phyloP scores from a whole-genome alignment of 2,797 vertebrate species.

The Buceros bicornis region DNA sequence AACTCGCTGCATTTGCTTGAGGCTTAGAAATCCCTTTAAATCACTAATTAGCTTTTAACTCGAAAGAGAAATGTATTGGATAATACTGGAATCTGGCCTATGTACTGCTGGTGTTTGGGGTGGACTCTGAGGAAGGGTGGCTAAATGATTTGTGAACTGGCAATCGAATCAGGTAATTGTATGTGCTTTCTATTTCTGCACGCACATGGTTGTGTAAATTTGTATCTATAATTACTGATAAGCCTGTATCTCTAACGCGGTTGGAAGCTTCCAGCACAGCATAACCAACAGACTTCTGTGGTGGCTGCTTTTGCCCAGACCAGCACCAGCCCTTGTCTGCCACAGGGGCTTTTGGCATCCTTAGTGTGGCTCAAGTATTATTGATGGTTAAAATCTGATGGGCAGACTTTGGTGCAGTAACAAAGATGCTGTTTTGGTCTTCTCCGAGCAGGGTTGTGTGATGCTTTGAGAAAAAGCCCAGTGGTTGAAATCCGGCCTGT shows the following conservation, averaged over 20 bases:
- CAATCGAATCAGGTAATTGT: neutral
- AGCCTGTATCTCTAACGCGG: neutral
- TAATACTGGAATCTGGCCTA: neutral
- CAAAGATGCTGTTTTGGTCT: neutral
- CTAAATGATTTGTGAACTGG: neutral
- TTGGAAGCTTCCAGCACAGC: neutral
- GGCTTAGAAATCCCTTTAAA: conserved; percentile 16
- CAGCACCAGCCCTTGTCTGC: neutral
- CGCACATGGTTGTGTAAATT: neutral
- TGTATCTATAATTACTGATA: neutral
- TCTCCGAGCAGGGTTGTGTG: neutral
- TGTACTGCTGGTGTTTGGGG: neutral
- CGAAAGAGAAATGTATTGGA: neutral
- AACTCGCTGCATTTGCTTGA: neutral
- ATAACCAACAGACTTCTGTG: neutral
- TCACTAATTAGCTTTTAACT: neutral
- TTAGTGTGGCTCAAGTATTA: neutral
- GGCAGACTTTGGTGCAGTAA: neutral
- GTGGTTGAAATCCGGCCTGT: neutral
- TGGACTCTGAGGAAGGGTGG: neutral
- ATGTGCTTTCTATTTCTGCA: neutral
- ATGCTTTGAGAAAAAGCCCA: neutral
- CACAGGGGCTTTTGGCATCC: neutral
- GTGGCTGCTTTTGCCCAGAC: neutral
- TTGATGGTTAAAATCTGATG: neutral